Evolutionary conservation across 2,888 invertebrate genomes (phyloP).

Genomic region (Oxytorus armatus): DNA sequence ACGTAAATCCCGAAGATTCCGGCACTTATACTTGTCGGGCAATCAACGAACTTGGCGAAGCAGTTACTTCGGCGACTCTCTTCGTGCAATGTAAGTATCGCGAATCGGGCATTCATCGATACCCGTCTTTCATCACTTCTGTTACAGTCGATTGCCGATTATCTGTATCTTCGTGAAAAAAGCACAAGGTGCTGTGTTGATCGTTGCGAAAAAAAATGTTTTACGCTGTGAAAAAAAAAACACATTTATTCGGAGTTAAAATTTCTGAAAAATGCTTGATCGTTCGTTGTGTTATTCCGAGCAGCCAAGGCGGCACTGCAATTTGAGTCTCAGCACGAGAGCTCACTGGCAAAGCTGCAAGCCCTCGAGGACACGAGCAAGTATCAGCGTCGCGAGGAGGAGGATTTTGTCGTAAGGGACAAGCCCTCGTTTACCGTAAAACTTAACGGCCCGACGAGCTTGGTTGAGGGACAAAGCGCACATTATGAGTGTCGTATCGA

Average conservation of each 20-base stretch:
- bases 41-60: constrained; percentile 96
- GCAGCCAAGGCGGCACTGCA: constrained; percentile 94
- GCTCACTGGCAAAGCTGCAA: constrained; percentile 93
- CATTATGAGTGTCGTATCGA: constrained; percentile 97
- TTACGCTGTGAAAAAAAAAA: not conserved
- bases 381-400: constrained; percentile 92
- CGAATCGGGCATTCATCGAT: not conserved
- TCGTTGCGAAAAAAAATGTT: constrained; percentile 34
- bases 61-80: constrained; percentile 96
- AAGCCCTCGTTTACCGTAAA: constrained; percentile 94
- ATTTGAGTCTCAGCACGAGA: constrained; percentile 95
- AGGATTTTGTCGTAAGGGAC: constrained; percentile 92
- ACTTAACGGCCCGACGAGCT: constrained; percentile 93
- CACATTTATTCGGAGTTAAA: constrained; percentile 1
- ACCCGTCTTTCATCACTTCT: constrained; percentile 32
- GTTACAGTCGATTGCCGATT: constrained; percentile 40
- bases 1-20: constrained; percentile 97
- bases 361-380: constrained; percentile 93
- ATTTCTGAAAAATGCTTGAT: constrained; percentile 19
- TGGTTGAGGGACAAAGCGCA: constrained; percentile 95
- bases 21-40: constrained; percentile 98
- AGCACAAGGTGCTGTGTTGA: constrained; percentile 26
- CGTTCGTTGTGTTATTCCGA: constrained; percentile 73
- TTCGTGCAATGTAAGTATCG: constrained; percentile 91
- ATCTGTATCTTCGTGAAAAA: constrained; percentile 26